These are phyloP conservation scores for Sitobion miscanthi DNA, from an alignment of 1,140 invertebrate species.

Conservation along the genomic window DNA sequence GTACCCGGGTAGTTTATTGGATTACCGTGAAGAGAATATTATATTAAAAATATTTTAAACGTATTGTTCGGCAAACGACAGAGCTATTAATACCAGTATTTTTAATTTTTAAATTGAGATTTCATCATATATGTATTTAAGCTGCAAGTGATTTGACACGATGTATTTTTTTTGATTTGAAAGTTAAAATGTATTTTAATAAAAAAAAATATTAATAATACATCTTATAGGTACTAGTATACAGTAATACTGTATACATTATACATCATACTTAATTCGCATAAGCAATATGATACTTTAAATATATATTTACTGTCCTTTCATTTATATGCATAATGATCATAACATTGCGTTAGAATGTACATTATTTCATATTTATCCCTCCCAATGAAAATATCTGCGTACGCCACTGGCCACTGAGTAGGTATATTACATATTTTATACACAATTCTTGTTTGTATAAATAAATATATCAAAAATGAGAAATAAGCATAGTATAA, in stretches of 20 bases:
- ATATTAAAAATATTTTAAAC: neutral
- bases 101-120: neutral
- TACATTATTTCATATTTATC: too few species aligned
- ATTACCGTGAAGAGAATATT: neutral
- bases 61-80: neutral
- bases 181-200: neutral
- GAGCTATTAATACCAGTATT: neutral
- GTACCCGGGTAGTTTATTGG: neutral
- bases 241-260: neutral
- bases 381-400: too few species aligned
- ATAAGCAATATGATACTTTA: neutral
- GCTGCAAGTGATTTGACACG: neutral
- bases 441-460: too few species aligned
- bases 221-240: neutral
- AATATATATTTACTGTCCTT: neutral
- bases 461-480: too few species aligned
- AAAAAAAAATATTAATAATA: neutral
- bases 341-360: neutral
- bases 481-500: too few species aligned
- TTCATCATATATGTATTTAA: neutral
- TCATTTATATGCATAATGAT: neutral
- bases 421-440: too few species aligned
- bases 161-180: neutral
- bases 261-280: neutral
- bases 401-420: too few species aligned